Evolutionary conservation across 2,888 invertebrate genomes (phyloP).

Genomic region (Caenorhabditis macrosperma): DNA sequence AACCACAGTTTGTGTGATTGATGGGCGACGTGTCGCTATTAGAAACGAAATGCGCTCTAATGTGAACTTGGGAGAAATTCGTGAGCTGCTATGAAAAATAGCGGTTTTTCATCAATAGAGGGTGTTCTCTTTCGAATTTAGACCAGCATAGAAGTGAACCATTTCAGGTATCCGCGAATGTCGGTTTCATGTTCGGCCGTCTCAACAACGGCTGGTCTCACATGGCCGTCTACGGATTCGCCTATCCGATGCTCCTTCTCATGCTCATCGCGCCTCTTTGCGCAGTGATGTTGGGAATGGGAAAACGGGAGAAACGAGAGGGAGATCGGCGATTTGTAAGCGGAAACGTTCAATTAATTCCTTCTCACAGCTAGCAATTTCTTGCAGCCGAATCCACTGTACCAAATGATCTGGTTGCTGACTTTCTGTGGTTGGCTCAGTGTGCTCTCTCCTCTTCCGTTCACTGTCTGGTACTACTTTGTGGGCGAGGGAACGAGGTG

Average conservation of each 20-base stretch:
- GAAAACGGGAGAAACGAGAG: slow-evolving; percentile 78
- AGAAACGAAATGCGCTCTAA: no score
- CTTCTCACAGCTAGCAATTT: not conserved
- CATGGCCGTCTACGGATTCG: slow-evolving; percentile 78
- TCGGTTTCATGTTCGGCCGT: slow-evolving; percentile 79
- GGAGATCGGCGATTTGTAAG: slow-evolving; percentile 78
- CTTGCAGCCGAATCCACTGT: slow-evolving; percentile 78
- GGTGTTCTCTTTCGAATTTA: no score
- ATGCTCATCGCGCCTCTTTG: slow-evolving; percentile 76
- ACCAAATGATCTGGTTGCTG: slow-evolving; percentile 79
- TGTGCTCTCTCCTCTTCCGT: slow-evolving; percentile 77
- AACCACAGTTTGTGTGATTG: no score
- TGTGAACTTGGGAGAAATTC: no score
- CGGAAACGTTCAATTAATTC: not conserved
- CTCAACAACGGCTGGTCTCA: slow-evolving; percentile 79
- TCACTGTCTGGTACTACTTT: slow-evolving; percentile 79
- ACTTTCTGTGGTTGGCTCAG: slow-evolving; percentile 78
- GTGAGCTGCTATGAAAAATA: no score
- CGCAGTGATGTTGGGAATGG: slow-evolving; percentile 80
- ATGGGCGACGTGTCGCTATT: no score
- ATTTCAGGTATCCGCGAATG: slow-evolving; percentile 77
- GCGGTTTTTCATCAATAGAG: no score
- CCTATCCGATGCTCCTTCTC: slow-evolving; percentile 78
- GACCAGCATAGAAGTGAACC: no score
- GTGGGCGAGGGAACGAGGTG: slow-evolving; percentile 76